Conservation (phyloP, 2,888 invertebrate species). For the Pristionchus entomophagus region DNA sequence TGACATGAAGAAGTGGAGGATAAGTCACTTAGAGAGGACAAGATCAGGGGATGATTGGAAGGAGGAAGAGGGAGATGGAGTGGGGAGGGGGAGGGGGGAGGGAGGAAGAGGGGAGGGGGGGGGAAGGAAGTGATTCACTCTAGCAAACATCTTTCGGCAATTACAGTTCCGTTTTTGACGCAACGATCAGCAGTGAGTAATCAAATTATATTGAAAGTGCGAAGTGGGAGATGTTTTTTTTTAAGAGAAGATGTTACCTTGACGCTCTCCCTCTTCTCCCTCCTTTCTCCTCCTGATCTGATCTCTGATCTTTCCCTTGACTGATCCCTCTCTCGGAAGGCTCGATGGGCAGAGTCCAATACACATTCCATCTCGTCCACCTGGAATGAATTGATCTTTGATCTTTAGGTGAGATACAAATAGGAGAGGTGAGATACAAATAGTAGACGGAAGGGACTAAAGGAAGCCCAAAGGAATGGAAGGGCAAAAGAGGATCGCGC, state of each 20-base stretch:
- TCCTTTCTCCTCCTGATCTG: neutral
- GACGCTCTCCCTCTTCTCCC: neutral
- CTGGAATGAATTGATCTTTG: slow-evolving; percentile 21
- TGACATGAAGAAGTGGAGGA: slow-evolving; percentile 11
- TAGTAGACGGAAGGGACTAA: neutral
- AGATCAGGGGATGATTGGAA: neutral
- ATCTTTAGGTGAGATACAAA: neutral
- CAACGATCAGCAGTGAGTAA: neutral
- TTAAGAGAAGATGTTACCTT: neutral
- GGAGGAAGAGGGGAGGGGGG: neutral
- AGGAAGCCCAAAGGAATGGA: neutral
- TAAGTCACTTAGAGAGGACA: neutral
- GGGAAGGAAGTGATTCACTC: neutral
- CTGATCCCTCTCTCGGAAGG: slow-evolving; percentile 22
- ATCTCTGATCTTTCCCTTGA: slow-evolving; percentile 10
- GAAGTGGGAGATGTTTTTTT: neutral
- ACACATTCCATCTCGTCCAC: slow-evolving; percentile 36
- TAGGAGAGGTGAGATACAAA: too few relatives aligned
- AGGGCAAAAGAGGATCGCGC: slow-evolving; percentile 17
- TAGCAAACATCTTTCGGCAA: neutral
- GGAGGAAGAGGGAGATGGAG: neutral
- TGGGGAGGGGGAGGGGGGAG: neutral
- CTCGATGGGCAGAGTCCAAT: slow-evolving; percentile 22
- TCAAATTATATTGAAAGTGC: neutral
- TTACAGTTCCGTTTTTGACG: slow-evolving; percentile 2